Percentiles rank a stretch among this genome's conserved stretches.
Evolutionary conservation across 2,888 invertebrate genomes (phyloP).

Genomic region (Apamea sordens): DNA sequence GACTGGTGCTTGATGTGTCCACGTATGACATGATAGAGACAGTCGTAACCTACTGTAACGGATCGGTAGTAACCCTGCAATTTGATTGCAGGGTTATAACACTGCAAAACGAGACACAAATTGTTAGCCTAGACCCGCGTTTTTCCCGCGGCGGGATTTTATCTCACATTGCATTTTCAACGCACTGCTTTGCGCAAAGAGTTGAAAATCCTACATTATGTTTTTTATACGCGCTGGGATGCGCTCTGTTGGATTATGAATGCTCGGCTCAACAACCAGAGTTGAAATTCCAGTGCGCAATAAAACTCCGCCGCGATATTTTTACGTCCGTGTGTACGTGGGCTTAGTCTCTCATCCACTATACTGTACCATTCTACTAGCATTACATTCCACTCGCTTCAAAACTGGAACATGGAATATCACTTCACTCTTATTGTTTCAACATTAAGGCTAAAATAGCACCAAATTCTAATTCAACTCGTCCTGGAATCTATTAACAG

Average conservation of each 20-base stretch:
- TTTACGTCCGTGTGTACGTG: neutral
- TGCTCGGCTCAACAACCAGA: neutral
- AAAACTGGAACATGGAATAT: slow-evolving; percentile 28
- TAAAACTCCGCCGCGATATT: neutral
- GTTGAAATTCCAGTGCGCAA: neutral
- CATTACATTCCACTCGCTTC: slow-evolving; percentile 18
- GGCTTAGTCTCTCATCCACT: slow-evolving; percentile 3
- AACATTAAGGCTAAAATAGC: slow-evolving; percentile 29
- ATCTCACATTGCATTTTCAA: neutral
- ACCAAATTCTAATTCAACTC: slow-evolving; percentile 39
- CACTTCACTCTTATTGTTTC: slow-evolving; percentile 23
- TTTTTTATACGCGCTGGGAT: neutral
- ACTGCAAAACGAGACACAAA: slow-evolving; percentile 42
- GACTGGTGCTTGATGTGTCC: slow-evolving; percentile 27
- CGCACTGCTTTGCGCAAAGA: neutral
- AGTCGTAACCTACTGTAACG: slow-evolving; percentile 45
- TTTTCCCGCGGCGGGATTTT: neutral
- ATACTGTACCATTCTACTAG: slow-evolving; percentile 12
- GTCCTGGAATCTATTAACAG: slow-evolving; percentile 43
- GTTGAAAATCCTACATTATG: neutral
- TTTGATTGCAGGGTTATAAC: slow-evolving; percentile 57
- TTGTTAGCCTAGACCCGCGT: slow-evolving; percentile 5
- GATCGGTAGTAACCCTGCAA: slow-evolving; percentile 31
- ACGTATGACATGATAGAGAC: slow-evolving; percentile 30
- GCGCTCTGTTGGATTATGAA: neutral